Conservation (phyloP, 2,888 invertebrate genomes). For the Glyphotaelius pellucidus region DNA sequence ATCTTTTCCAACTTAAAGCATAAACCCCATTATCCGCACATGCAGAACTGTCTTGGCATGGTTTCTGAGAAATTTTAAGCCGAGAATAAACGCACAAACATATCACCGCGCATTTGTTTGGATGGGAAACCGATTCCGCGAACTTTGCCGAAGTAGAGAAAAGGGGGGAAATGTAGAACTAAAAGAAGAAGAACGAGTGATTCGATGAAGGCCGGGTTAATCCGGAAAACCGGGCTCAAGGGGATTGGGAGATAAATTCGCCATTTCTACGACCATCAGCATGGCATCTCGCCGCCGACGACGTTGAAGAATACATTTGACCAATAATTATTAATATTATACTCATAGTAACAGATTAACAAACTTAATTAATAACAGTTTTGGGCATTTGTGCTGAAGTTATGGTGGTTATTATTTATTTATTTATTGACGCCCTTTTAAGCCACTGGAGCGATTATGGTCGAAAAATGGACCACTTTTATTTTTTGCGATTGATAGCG, state of each 20-base stretch:
- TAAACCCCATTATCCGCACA: background rate
- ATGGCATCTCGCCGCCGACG: background rate
- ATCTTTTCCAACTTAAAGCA: background rate
- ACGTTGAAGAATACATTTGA: background rate
- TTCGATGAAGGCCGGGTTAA: slow-evolving; percentile 40
- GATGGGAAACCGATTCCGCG: slow-evolving; percentile 5
- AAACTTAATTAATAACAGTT: too few relatives aligned
- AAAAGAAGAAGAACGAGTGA: slow-evolving; percentile 31
- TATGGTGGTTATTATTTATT: too few relatives aligned
- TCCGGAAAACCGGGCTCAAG: background rate
- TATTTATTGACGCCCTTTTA: too few relatives aligned
- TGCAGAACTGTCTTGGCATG: slow-evolving; percentile 14
- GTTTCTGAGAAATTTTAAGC: slow-evolving; percentile 5
- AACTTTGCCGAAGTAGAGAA: slow-evolving; percentile 30
- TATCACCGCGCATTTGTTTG: slow-evolving; percentile 16
- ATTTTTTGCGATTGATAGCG: too few relatives aligned
- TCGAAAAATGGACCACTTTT: too few relatives aligned
- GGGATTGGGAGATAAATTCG: background rate
- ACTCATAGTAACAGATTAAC: too few relatives aligned
- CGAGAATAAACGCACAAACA: slow-evolving; percentile 21
- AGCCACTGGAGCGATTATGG: too few relatives aligned
- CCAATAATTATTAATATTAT: background rate
- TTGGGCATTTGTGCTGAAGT: too few relatives aligned
- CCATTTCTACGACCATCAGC: background rate
- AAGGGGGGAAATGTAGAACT: slow-evolving; percentile 44